Conservation (phyloP, 2,888 invertebrate species). For the Choristoneura rosaceana region DNA sequence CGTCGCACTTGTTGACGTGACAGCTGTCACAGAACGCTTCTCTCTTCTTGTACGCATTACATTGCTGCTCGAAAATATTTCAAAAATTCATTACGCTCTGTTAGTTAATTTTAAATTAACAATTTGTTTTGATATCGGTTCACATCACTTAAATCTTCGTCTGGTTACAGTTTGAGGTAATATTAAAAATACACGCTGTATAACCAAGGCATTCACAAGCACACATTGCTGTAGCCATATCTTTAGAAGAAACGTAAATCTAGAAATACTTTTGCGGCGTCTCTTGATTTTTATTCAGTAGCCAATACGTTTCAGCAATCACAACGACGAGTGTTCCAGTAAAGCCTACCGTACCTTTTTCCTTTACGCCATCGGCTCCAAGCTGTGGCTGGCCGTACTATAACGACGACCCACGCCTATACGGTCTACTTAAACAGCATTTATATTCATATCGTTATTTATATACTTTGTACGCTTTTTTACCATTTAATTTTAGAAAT, state of each 20-base stretch:
- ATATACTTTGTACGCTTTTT: too few relatives aligned
- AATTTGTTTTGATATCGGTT: too few relatives aligned
- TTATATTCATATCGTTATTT: conserved; percentile 79
- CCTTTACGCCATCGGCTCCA: conserved; percentile 48
- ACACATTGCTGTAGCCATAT: not conserved
- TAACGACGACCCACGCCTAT: conserved; percentile 53
- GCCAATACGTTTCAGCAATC: not conserved
- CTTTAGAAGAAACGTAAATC: not conserved
- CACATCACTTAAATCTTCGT: too few relatives aligned
- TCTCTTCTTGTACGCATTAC: too few relatives aligned
- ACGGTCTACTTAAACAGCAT: conserved; percentile 77
- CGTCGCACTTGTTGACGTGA: too few relatives aligned
- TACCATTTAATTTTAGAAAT: too few relatives aligned
- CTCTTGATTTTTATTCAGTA: not conserved
- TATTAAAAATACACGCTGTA: not conserved
- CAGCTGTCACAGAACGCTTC: too few relatives aligned
- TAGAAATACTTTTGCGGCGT: not conserved
- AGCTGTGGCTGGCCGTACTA: conserved; percentile 44
- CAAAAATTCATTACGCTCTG: too few relatives aligned
- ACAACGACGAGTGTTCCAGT: not conserved
- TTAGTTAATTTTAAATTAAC: too few relatives aligned
- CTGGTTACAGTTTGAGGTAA: too few relatives aligned
- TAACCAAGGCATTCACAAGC: too few relatives aligned
- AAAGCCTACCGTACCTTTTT: conserved; percentile 20
- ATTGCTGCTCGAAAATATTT: too few relatives aligned